Percentiles rank a stretch among this genome's conserved stretches.
These are phyloP conservation scores for Sebastes steindachneri DNA, from an alignment of 2,797 vertebrate species.

Conservation along the genomic window DNA sequence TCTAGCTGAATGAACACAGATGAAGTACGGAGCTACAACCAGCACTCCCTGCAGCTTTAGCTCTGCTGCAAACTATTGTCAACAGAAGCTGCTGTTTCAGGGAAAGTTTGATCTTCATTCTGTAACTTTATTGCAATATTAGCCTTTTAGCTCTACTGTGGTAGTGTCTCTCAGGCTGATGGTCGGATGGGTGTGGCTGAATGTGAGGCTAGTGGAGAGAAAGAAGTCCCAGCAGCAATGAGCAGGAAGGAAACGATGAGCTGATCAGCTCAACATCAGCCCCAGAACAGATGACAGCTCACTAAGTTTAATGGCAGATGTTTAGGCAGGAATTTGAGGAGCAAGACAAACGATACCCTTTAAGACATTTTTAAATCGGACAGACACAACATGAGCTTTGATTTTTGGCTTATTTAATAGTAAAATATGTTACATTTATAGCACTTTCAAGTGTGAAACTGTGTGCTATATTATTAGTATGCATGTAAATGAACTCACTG, in stretches of 20 bases:
- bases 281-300: background rate
- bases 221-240: background rate
- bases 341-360: background rate
- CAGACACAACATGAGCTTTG: background rate
- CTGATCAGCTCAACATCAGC: background rate
- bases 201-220: background rate
- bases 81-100: constrained; percentile 17
- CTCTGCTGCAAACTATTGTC: background rate
- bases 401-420: background rate
- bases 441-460: background rate
- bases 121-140: background rate
- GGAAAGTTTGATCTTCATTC: background rate
- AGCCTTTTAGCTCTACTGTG: background rate
- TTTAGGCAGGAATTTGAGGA: background rate
- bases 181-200: background rate
- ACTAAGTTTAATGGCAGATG: background rate
- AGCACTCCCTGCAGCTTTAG: constrained; percentile 17
- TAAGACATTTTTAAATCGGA: background rate
- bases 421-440: background rate
- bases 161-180: background rate
- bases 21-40: background rate
- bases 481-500: background rate
- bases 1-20: constrained; percentile 28
- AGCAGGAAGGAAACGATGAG: background rate
- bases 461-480: background rate